Evolutionary conservation across 2,797 vertebrate species (phyloP), one percentile per base, ranked within the genome.

Genomic region (Tragopan temminckii): DNA sequence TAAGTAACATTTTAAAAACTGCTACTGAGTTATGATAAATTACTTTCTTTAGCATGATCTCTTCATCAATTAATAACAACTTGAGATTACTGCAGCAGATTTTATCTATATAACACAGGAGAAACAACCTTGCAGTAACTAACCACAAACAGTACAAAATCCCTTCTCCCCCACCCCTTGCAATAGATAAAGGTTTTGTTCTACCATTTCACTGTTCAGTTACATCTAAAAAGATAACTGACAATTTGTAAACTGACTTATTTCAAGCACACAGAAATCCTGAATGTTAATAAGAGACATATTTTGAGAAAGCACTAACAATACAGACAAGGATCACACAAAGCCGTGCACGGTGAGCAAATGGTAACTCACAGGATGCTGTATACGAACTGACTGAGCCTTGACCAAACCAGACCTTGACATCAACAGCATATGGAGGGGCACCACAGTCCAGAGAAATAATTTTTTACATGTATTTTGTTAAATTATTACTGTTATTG

Each of bases 361-460:
- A 71, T 1, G 35, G 36, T 0, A 0, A 33, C 19, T 55, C 13
- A 67, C 17, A 62, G 53, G 68, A 64, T 27, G 70, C 2, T 5
- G 23, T 25, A 36, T 87, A 61, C 18, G 46, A 80, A 85, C 67
- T 53, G 29, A 68, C 5, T 31, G 18, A 80, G n/a, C 12, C 31
- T 80, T 52, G 72, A 59, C 12, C 52, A 59, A 76, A 89, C 29
- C 18, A 21, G 24, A n/a, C 76, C 40, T 68, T 80, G 43, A 68
- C 72, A 66, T 64, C 48, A 85, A 15, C 12, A 3, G 48, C 63
- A 45, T 43, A 36, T 12, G 18, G 9, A 52, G 2, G 25, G 46
- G 15, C 18, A 83, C 15, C 27, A 25, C 40, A 70, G 88, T 15
- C 11, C 58, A 80, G 13, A 25, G 12, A 10, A 89, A 93, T 64